Evolutionary conservation across 2,797 vertebrate genomes (phyloP), one percentile per base, ranked within the genome.

Genomic region (Sitta carolinensis): DNA sequence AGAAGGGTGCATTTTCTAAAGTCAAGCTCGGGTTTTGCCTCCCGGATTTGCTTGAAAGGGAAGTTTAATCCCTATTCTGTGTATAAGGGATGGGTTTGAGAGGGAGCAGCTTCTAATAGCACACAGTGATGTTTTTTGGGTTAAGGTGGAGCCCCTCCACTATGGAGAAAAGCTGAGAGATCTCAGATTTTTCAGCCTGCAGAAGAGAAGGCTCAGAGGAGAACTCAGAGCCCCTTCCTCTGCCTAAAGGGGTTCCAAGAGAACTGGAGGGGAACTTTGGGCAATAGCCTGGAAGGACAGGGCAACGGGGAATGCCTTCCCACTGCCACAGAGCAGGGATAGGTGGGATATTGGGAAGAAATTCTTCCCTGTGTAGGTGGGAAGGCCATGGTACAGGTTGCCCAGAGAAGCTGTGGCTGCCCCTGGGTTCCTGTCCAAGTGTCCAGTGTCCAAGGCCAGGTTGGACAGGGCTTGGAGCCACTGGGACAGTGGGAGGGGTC

Each of bases 381-480:
- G 0, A 0, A 63, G 12, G 20, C 27, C 43, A 45, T 70, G 64
- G 17, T 45, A 13, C 58, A 47, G 66, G 29, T 0, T 77, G 14
- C 4, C 13, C 70, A 76, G 50, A 89, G 43, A 0, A 51, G 57
- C 63, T 51, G 63, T 18, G 57, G 5, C 50, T 69, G 23, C 16
- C 57, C n/a, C 57, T n/a, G 19, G 13, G 22, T 27, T 58, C n/a
- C 38, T 84, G 45, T 14, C n/a, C n/a, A n/a, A n/a, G n/a, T n/a
- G n/a, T n/a, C n/a, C 0, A 47, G 30, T 52, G 73, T 0, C 51
- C 79, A 6, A 52, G 38, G 15, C 17, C 72, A 64, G 38, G n/a
- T 0, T 57, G 34, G 25, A 54, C 0, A 0, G 26, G 48, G 5
- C 18, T 55, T 20, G 55, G n/a, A 70, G n/a, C 13, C 0, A 0